Base-by-base conservation (phyloP, 2,797 vertebrate species). In the Pseudochirops cupreus region DNA sequence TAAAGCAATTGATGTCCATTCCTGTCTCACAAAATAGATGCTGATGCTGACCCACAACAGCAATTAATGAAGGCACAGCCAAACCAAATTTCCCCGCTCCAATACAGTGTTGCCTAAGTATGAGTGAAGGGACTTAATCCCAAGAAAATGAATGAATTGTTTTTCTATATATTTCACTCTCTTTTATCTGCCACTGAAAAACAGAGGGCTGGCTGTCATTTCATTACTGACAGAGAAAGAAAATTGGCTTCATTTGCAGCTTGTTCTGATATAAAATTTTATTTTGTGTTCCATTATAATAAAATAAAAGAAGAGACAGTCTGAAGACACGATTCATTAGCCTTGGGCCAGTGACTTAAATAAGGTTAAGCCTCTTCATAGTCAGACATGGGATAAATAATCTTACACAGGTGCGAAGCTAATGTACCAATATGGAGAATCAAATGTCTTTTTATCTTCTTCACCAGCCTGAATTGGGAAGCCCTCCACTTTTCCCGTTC, bases 201-300 rank as follows among this genome's bases (percentile, higher is more conserved):
- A 92, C 59, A 94, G 56, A 90, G 13, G 92, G 54, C 54, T 96
- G 94, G 31, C 58, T 97, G 93, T 58, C 93, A 94, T 94, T 96
- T 92, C 95, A 94, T 96, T 96, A 95, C 91, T 94, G 90, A 94
- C 92, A 97, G 94, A 96, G 92, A 95, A 94, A 97, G 95, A 96
- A 98, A 98, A 98, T 90, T 97, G 96, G 97, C 96, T 98, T 98
- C 94, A 97, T 97, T 98, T 95, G 93, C 92, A 97, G 94, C 95
- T 96, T 97, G 58, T 97, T 98, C 97, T 94, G 95, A 94, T 96
- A 97, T 92, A 55, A 10, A 93, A 93, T 67, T 97, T 96, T 96
- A 97, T 97, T 98, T 98, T 97, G 74, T 96, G 93, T 94, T 87
- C 96, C 95, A 96, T 98, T 98, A 97, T 94, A 97, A 97, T 95